Conservation (phyloP, 2,797 vertebrate genomes). For the Somateria mollissima region DNA sequence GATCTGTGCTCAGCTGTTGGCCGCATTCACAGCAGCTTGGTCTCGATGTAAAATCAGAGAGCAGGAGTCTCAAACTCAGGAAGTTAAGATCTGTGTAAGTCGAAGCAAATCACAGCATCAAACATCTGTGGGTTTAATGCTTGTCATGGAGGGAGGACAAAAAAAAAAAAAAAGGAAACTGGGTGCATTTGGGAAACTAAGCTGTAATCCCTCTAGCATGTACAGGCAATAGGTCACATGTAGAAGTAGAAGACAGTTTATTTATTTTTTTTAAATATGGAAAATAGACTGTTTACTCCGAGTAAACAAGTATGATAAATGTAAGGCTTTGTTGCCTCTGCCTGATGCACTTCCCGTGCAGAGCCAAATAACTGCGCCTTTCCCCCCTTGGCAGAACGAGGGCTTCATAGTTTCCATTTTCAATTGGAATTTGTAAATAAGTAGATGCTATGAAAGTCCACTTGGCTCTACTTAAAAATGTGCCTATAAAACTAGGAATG, state of each 20-base stretch:
- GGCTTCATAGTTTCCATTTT: neutral
- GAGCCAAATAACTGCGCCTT: neutral
- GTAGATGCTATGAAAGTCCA: neutral
- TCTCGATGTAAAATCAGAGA: neutral
- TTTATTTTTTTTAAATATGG: neutral
- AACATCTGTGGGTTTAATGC: neutral
- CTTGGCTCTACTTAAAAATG: neutral
- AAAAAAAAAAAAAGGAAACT: neutral
- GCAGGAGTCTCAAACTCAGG: neutral
- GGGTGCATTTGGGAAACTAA: neutral
- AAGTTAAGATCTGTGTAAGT: neutral
- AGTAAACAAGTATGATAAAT: neutral
- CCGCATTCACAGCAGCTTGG: neutral
- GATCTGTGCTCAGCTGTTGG: slow-evolving; percentile 2
- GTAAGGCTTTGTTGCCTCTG: neutral
- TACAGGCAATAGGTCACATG: neutral
- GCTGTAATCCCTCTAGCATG: slow-evolving; percentile 6
- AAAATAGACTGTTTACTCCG: neutral
- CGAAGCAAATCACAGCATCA: slow-evolving; percentile 7
- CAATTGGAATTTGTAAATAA: neutral
- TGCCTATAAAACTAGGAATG: neutral
- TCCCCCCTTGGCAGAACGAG: neutral
- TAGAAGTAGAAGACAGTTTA: neutral
- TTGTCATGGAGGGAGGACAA: neutral
- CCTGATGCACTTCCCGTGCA: neutral